These are phyloP conservation scores for Xestia rhomboidea DNA, from an alignment of 2,888 invertebrate species.

Conservation along the genomic window DNA sequence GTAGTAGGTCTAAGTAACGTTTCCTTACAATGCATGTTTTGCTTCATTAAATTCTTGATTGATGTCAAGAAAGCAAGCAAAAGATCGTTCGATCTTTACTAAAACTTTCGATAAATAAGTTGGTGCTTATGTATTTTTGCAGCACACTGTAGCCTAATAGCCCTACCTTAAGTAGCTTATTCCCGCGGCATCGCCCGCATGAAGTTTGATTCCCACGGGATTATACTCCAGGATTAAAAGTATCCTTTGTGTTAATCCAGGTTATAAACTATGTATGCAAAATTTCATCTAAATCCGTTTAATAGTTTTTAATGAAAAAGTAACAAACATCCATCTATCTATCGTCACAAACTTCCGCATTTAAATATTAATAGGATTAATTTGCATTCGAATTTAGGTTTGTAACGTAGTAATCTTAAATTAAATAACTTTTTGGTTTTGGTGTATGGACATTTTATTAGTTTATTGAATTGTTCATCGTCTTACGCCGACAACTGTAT, in stretches of 20 bases:
- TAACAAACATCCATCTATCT: too few relatives aligned
- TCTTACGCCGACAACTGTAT: neutral
- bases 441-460: neutral
- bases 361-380: neutral
- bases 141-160: too few relatives aligned
- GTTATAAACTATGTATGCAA: too few relatives aligned
- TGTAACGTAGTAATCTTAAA: neutral
- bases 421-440: neutral
- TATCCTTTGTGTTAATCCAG: too few relatives aligned
- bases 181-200: too few relatives aligned
- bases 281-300: too few relatives aligned
- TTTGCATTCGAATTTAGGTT: neutral
- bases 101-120: neutral
- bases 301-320: too few relatives aligned
- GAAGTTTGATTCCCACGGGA: too few relatives aligned
- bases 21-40: conserved; percentile 30
- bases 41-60: conserved; percentile 24
- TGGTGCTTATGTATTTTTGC: neutral
- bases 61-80: conserved; percentile 29
- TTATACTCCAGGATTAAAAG: too few relatives aligned
- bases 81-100: neutral
- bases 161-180: too few relatives aligned
- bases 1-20: neutral
- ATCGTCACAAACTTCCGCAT: too few relatives aligned
- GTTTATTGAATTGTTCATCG: neutral